These are phyloP conservation scores for Microcebus tavaratra DNA, from an alignment of 2,113 vertebrate species.

Conservation along the genomic window DNA sequence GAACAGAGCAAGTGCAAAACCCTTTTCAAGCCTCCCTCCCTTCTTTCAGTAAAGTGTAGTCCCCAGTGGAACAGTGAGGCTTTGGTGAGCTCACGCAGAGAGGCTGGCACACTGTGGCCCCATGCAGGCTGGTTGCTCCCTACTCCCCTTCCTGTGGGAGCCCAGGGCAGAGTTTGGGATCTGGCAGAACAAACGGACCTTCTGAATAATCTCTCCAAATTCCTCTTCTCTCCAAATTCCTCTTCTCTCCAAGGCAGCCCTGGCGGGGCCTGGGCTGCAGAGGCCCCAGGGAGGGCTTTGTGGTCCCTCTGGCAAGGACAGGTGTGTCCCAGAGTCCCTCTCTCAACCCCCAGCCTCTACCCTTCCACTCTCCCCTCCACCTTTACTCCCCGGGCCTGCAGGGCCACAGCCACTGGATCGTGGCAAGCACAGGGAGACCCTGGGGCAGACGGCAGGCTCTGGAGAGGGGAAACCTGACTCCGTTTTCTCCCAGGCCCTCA, in stretches of 20 bases:
- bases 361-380: background rate
- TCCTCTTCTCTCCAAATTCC: background rate
- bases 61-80: background rate
- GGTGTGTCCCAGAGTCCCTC: background rate
- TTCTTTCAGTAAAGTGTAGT: background rate
- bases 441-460: background rate
- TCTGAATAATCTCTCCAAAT: background rate
- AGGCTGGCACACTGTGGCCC: background rate
- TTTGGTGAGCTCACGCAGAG: background rate
- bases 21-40: background rate
- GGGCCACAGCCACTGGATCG: background rate
- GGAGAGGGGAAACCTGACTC: background rate
- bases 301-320: background rate
- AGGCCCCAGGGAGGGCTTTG: background rate
- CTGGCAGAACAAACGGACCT: background rate
- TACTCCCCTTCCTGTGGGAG: background rate
- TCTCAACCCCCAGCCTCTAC: background rate
- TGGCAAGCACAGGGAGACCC: background rate
- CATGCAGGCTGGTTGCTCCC: background rate
- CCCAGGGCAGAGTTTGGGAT: background rate
- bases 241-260: background rate
- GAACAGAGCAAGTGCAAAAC: background rate
- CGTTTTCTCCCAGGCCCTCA: background rate
- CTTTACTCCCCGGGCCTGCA: no score
- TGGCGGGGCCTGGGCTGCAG: background rate